Evolutionary conservation across 2,113 vertebrate genomes (phyloP).

Genomic region (Petrocephalus zakoni): DNA sequence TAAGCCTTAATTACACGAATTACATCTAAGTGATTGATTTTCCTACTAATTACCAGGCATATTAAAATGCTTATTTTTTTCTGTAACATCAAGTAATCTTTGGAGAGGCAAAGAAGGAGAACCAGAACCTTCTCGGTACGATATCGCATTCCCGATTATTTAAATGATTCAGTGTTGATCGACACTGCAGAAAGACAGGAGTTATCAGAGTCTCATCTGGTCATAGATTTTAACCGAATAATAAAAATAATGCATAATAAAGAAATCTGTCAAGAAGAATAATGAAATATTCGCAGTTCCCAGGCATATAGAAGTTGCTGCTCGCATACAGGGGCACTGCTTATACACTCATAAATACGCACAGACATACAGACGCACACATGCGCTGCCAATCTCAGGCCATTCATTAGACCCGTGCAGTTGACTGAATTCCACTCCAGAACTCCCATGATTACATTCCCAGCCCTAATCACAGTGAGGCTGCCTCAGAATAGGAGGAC

Average conservation of each 20-base stretch:
- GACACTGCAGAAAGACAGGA: not conserved
- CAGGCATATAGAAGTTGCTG: not conserved
- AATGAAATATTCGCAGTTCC: not conserved
- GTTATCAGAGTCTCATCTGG: not conserved
- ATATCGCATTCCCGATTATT: not conserved
- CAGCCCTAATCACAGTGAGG: not conserved
- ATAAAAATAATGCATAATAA: not conserved
- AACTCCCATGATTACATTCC: not conserved
- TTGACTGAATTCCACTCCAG: not conserved
- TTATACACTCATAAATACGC: not conserved
- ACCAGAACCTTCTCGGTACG: not conserved
- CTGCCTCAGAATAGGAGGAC: not conserved
- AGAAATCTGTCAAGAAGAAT: not conserved
- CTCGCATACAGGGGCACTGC: not conserved
- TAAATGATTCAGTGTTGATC: not conserved
- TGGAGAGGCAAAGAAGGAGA: not conserved
- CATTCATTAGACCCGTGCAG: not conserved
- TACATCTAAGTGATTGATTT: slow-evolving; percentile 25
- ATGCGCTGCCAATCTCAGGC: not conserved
- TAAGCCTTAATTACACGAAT: slow-evolving; percentile 21
- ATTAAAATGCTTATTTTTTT: slow-evolving; percentile 16
- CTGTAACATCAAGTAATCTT: slow-evolving; percentile 14
- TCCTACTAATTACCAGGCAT: slow-evolving; percentile 19
- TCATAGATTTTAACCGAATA: not conserved
- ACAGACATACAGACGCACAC: not conserved